These are phyloP conservation scores for Liolophura sinensis DNA, from an alignment of 1,140 invertebrate species.

Conservation along the genomic window DNA sequence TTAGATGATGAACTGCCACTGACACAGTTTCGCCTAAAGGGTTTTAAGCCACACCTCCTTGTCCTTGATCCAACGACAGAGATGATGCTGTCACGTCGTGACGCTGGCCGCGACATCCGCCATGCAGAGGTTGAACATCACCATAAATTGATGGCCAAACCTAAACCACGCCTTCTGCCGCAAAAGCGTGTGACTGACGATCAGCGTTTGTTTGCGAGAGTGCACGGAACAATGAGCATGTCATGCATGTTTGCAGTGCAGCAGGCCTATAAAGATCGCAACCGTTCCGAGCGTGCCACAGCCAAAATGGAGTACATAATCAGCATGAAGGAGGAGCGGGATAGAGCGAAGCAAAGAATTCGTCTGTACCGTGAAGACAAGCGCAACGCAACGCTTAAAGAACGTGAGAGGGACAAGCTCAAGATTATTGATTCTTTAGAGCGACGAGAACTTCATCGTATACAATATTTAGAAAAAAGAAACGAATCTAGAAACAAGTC, in stretches of 20 bases:
- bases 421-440: slow-evolving; percentile 37
- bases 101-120: slow-evolving; percentile 40
- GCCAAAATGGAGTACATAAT: slow-evolving; percentile 48
- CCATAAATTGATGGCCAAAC: slow-evolving; percentile 20
- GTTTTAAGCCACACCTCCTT: slow-evolving; percentile 35
- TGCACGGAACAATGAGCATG: slow-evolving; percentile 54
- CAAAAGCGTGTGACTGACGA: slow-evolving; percentile 37
- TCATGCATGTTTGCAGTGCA: slow-evolving; percentile 54
- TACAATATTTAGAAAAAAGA: slow-evolving; percentile 42
- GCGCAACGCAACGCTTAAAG: slow-evolving; percentile 32
- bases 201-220: slow-evolving; percentile 42
- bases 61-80: slow-evolving; percentile 45
- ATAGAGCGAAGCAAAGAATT: slow-evolving; percentile 46
- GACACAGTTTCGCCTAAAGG: slow-evolving; percentile 43
- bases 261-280: slow-evolving; percentile 53
- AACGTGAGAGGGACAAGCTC: slow-evolving; percentile 37
- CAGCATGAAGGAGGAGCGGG: slow-evolving; percentile 42
- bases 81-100: slow-evolving; percentile 44
- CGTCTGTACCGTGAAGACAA: slow-evolving; percentile 46
- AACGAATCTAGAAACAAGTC: slow-evolving; percentile 40
- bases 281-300: slow-evolving; percentile 43
- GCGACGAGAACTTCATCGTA: slow-evolving; percentile 36
- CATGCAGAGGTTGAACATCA: slow-evolving; percentile 45
- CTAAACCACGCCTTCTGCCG: slow-evolving; percentile 17
- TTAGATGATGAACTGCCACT: slow-evolving; percentile 35